Conservation (phyloP, 2,888 invertebrate species). For the Leptura quadrifasciata region DNA sequence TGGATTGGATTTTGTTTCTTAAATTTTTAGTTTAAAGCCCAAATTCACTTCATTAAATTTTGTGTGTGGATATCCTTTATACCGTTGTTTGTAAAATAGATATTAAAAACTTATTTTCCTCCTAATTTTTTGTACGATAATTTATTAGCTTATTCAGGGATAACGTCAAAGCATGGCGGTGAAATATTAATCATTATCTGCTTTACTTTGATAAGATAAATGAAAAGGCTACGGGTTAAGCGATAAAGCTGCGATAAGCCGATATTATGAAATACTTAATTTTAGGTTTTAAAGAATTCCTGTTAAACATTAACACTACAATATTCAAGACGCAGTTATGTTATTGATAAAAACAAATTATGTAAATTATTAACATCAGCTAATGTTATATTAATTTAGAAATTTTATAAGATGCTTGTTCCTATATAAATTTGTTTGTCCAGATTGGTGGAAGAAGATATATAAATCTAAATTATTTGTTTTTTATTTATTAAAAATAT, state of each 20-base stretch:
- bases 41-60: no score
- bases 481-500: no score
- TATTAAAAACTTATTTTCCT: neutral
- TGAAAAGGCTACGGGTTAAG: conserved; percentile 22
- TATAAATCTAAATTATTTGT: no score
- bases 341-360: neutral
- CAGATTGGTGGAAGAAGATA: no score
- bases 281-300: conserved; percentile 13
- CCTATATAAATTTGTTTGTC: no score
- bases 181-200: conserved; percentile 29
- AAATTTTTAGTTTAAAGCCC: no score
- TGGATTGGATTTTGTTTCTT: neutral
- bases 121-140: conserved; percentile 17
- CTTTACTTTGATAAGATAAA: conserved; percentile 13
- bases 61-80: no score
- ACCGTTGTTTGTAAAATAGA: neutral
- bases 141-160: conserved; percentile 16
- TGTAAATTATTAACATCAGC: neutral
- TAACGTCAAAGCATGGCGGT: conserved; percentile 18
- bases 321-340: neutral
- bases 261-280: conserved; percentile 21
- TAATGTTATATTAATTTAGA: neutral
- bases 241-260: conserved; percentile 23
- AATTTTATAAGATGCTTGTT: neutral
- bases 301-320: neutral